Evolutionary conservation across 2,113 vertebrate genomes (phyloP), one percentile per base, ranked within the genome.

Genomic region (Trichechus manatus): DNA sequence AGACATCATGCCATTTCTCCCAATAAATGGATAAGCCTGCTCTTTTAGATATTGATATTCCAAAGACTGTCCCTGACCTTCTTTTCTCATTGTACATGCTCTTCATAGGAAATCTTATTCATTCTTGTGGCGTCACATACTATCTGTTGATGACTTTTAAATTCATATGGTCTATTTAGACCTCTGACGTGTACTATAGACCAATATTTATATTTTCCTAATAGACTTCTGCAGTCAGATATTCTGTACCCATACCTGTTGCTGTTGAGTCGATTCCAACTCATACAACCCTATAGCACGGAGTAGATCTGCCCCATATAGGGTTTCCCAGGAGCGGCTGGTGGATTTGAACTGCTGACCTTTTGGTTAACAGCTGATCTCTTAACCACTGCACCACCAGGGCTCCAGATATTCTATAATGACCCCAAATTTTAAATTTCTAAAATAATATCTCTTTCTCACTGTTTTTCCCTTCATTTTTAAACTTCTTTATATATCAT

Each of bases 61-160:
- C 78, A 8, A 7, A 89, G 39, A 23, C 36, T 77, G 20, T 56
- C 47, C 56, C 36, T 87, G 5, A 66, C 25, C 42, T 74, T 20
- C 33, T 42, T 97, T 81, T 63, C n/a, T 96, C 84, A 92, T 31
- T 82, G 31, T 70, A n/a, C n/a, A 4, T 68, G 47, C 42, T 93
- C 47, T 95, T 25, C 53, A 81, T 91, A 72, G 66, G 86, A 78
- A 78, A 77, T 77, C 19, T 77, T n/a, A 59, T 7, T 70, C 5
- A 63, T 80, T 96, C 42, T 29, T 77, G 0, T 82, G 44, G 3
- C 13, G 89, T 90, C 42, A 77, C 31, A 25, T 91, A 5, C 9
- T 77, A 2, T 89, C 31, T 93, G 27, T 27, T 93, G 27, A 63
- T 90, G 80, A 75, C 64, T 90, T 87, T 42, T 27, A 87, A 93